Evolutionary conservation across 1,140 invertebrate species (phyloP).

Genomic region (Megalopta genalis): DNA sequence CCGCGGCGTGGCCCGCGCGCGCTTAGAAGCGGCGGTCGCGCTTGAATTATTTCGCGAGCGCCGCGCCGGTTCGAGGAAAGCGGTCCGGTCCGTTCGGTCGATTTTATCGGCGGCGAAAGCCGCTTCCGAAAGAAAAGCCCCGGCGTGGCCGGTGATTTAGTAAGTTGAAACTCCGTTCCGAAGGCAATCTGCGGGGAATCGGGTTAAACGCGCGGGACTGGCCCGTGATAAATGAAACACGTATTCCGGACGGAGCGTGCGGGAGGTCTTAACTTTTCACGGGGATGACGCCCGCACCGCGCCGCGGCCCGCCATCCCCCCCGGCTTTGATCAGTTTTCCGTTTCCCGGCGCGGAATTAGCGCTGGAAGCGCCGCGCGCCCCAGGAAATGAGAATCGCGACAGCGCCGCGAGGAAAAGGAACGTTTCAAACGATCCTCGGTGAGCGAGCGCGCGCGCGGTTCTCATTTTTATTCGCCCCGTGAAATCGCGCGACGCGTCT

Average conservation of each 20-base stretch:
- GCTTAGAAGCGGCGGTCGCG: not conserved
- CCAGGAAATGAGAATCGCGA: not conserved
- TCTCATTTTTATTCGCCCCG: not conserved
- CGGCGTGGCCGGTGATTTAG: not conserved
- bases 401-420: not conserved
- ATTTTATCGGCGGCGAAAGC: not conserved
- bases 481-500: no score
- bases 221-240: constrained; percentile 4
- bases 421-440: not conserved
- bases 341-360: not conserved
- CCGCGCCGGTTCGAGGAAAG: not conserved
- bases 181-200: not conserved
- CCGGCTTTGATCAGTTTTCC: not conserved
- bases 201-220: constrained; percentile 1
- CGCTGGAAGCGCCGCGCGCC: not conserved
- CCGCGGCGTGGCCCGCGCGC: not conserved
- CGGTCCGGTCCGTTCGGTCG: not conserved
- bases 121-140: not conserved
- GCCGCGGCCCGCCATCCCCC: no score
- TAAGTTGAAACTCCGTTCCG: not conserved
- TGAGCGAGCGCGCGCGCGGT: no score
- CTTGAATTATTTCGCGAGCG: constrained; percentile 1
- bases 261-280: not conserved
- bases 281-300: no score
- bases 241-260: not conserved